These are phyloP conservation scores for Vombatus ursinus DNA, from an alignment of 2,113 vertebrate genomes.

Conservation along the genomic window DNA sequence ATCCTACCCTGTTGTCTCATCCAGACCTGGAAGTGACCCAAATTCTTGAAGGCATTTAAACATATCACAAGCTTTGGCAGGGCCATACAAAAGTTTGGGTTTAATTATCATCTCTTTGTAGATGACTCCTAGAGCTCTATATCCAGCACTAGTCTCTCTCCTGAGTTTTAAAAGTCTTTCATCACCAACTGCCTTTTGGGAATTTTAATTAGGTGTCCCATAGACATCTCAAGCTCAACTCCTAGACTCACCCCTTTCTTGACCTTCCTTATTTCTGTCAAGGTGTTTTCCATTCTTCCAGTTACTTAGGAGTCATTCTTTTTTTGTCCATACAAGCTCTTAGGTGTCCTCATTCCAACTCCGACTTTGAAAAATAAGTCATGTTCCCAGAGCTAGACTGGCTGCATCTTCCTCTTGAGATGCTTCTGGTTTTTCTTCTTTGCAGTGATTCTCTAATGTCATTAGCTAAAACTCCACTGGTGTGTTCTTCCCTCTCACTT, in stretches of 20 bases:
- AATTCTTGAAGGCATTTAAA: background rate
- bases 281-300: background rate
- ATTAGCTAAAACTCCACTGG: no score
- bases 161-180: background rate
- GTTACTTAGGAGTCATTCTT: background rate
- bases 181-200: background rate
- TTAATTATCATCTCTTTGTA: background rate
- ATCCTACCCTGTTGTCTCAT: background rate
- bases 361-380: background rate
- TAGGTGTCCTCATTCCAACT: background rate
- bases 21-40: background rate
- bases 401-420: background rate
- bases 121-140: background rate
- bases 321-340: background rate
- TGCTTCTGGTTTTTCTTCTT: no score
- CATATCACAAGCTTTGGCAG: background rate
- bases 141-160: background rate
- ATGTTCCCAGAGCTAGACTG: background rate
- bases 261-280: background rate
- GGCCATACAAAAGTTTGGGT: background rate
- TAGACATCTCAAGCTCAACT: background rate
- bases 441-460: no score
- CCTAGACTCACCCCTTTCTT: background rate
- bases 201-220: background rate
- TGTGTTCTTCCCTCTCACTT: no score